Percentiles rank a stretch among this genome's conserved stretches.
Conservation (phyloP, 2,888 invertebrate genomes). For the Cosmia pyralina region DNA sequence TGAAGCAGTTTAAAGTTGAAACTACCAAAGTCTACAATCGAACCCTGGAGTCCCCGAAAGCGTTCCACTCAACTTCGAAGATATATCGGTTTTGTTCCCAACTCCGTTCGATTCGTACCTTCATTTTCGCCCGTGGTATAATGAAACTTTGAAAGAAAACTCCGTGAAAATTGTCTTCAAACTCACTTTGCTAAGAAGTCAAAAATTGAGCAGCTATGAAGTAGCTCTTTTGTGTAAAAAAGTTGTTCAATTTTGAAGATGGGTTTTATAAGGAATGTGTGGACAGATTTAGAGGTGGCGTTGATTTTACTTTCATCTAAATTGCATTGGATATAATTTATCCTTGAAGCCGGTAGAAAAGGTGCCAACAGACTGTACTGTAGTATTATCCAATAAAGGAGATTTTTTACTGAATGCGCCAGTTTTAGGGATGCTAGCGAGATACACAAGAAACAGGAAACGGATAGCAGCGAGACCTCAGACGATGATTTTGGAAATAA, state of each 20-base stretch:
- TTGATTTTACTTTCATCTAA: conserved; percentile 18
- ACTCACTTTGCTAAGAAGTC: conserved; percentile 65
- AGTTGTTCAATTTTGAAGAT: conserved; percentile 51
- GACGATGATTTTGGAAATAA: too few species aligned
- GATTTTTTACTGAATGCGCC: neutral
- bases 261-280: conserved; percentile 39
- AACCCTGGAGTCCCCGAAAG: conserved; percentile 63
- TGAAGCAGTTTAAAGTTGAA: conserved; percentile 75
- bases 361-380: neutral
- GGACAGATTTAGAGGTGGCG: conserved; percentile 25
- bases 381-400: neutral
- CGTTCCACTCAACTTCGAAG: conserved; percentile 71
- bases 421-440: too few species aligned
- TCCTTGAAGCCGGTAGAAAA: neutral
- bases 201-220: conserved; percentile 61
- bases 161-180: conserved; percentile 65
- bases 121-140: conserved; percentile 73
- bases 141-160: conserved; percentile 72
- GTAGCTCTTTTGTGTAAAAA: conserved; percentile 51
- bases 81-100: conserved; percentile 84
- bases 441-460: too few species aligned
- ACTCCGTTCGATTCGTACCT: conserved; percentile 73
- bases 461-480: too few species aligned
- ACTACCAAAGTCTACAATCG: conserved; percentile 74
- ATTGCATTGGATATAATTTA: neutral